Evolutionary conservation across 2,113 vertebrate species (phyloP).

Genomic region (Lepus americanus): DNA sequence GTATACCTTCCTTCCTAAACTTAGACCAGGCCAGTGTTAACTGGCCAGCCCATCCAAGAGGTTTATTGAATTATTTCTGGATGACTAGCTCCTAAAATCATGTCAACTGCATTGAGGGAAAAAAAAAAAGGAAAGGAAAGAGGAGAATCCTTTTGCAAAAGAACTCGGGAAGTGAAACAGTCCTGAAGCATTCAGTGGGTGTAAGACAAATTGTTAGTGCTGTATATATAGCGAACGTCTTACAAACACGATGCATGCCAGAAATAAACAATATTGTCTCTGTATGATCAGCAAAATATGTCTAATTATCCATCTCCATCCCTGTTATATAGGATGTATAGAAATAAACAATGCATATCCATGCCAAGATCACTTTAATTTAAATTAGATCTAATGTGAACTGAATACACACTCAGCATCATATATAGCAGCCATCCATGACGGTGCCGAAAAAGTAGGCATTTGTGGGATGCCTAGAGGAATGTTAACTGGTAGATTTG

Average conservation of each 20-base stretch:
- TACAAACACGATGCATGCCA: conserved; percentile 85
- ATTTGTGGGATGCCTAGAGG: conserved; percentile 99
- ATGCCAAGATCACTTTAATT: conserved; percentile 95
- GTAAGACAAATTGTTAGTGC: conserved; percentile 86
- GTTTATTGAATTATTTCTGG: conserved; percentile 71
- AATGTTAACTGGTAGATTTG: conserved; percentile 99
- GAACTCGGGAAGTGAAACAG: conserved; percentile 84
- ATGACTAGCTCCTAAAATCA: conserved; percentile 77
- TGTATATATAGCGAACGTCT: conserved; percentile 84
- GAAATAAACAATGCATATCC: conserved; percentile 94
- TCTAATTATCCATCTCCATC: conserved; percentile 88
- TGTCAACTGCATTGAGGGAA: conserved; percentile 54
- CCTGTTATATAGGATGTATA: conserved; percentile 89
- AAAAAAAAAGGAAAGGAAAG: conserved; percentile 14
- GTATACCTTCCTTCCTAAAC: conserved; percentile 77
- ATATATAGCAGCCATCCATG: conserved; percentile 99
- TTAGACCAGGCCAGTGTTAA: conserved; percentile 82
- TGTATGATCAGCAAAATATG: conserved; percentile 87
- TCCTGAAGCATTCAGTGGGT: conserved; percentile 85
- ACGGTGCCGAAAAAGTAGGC: conserved; percentile 99
- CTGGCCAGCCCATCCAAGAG: conserved; percentile 70
- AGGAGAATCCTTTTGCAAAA: conserved; percentile 77
- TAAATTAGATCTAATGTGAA: conserved; percentile 95
- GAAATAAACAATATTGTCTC: conserved; percentile 89
- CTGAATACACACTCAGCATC: conserved; percentile 99